Base-by-base conservation (phyloP, 2,113 vertebrate species). In the Pristiophorus japonicus region DNA sequence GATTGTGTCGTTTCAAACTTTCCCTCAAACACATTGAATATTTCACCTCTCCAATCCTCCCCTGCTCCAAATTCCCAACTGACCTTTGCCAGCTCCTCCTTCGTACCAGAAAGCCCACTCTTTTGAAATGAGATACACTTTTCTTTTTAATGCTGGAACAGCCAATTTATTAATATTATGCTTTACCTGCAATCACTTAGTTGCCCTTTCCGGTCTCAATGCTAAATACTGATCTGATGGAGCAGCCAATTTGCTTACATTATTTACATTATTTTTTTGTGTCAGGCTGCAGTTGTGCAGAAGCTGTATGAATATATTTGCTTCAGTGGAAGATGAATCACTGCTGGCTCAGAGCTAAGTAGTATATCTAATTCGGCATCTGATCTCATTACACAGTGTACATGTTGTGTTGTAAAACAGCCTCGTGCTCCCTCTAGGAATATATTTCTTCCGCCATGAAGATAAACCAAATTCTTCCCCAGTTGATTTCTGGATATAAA, bases 291-390 rank as follows among this genome's bases (percentile, higher is more conserved):
- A 18, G 59, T 91, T 63, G 34, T 92, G 59, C 65, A 92, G 88
- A 92, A 22, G 59, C n/a, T 92, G 62, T 22, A 92, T 65, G 59
- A 92, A 92, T 22, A 63, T 62, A 38, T 92, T 81, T 63, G 59
- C n/a, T 92, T 92, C 88, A 63, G 34, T 63, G n/a, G 88, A n/a
- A 63, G 88, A 92, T 92, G 88, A 92, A 67, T 94, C 66, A 30
- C 65, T 94, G 45, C 93, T 94, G 65, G 22, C 42, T 47, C 66
- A 70, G 16, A 51, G 66, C 65, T 34, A 94, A 73, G 65, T 45
- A 94, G 24, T 38, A 45, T 12, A 51, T 70, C 65, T 10, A 94
- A 51, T 14, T 18, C 66, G 4, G 7, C 93, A 94, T 51, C 93
- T 70, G 45, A 51, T 94, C 65, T 73, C 65, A 51, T 70, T 94